Evolutionary conservation across 2,888 invertebrate genomes (phyloP), one percentile per base, ranked within the genome.

Genomic region (Macaria liturata): DNA sequence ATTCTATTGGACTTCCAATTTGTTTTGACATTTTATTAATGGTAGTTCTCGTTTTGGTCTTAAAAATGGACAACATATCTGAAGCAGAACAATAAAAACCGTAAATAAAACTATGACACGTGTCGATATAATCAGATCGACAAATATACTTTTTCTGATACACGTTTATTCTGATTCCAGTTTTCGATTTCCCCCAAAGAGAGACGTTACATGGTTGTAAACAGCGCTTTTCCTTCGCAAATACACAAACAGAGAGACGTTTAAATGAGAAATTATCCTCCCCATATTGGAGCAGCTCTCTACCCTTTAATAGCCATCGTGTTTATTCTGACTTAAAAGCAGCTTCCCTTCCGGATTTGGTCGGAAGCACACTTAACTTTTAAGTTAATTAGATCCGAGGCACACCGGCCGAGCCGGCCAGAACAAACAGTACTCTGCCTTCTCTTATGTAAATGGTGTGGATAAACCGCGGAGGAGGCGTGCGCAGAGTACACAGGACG

Each of bases 371-470:
- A 68, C 64, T 68, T 68, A 68, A 68, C 68, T 68, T 68, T 68
- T 68, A 66, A 68, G 59, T 66, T 68, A 68, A 68, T 68, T 68
- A 68, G 69, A 70, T 74, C 59, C 63, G 61, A 66, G 65, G 69
- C 62, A 67, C 59, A 52, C 52, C 43, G 65, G 64, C 57, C 67
- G 65, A 67, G 59, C 62, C 62, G 69, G 70, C 62, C 65, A 70
- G 71, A 70, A 63, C 66, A 66, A 68, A 68, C 66, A 68, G 49
- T 49, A 61, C 64, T 62, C 47, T 61, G 67, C 61, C 59, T 58
- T 69, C 71, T 66, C 72, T 72, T 76, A 76, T 78, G 79, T 71
- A 78, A 79, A 79, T 79, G 67, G 63, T 64, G 71, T 54, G 55
- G 48, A 60, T 60, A 59, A 55, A 59, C 54, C 59, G 50, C 49